Base-by-base conservation (phyloP, 2,113 vertebrate genomes). In the Engraulis encrasicolus region DNA sequence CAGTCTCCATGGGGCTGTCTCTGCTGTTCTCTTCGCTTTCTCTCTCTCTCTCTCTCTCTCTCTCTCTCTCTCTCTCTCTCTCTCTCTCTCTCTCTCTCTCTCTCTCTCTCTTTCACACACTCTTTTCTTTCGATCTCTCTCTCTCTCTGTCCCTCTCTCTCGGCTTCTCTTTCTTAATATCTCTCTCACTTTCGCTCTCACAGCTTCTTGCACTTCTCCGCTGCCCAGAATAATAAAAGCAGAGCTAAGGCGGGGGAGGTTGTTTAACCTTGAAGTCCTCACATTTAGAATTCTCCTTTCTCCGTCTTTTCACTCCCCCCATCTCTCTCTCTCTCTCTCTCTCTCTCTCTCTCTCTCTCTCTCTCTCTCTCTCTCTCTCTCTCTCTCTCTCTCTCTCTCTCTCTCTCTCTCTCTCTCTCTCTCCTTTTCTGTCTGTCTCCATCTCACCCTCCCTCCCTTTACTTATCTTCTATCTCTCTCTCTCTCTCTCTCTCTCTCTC, bases 221-320 rank as follows among this genome's bases (percentile, higher is more conserved):
- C 84, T 89, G 80, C 54, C 52, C 84, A 86, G 88, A 92, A 93
- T 91, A 90, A 90, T 83, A 83, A 88, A 91, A 91, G 88, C 89
- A 89, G 92, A 83, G 45, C 86, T 87, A 58, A 85, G 89, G 82
- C 36, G 85, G 83, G 87, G 90, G 87, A 88, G 85, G 89, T 90
- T 91, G 80, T 91, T 92, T 93, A 94, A 93, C 92, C 94, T 94
- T 93, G 91, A 93, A 92, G 88, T 88, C 86, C 85, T 91, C 90
- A 87, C 85, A 74, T 74, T 74, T 31, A 74, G 23, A 74, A 31
- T 74, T 31, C 58, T 66, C 12, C 27, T 74, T 34, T 71, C 31
- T 74, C 66, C 27, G 15, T 74, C 31, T 34, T 74, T 34, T 74
- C 66, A 14, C 14, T 34, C 14, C 9, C 40, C 9, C 40, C 9